phyloP scores from a whole-genome alignment of 2,113 vertebrate species.

The Petrocephalus zakoni region DNA sequence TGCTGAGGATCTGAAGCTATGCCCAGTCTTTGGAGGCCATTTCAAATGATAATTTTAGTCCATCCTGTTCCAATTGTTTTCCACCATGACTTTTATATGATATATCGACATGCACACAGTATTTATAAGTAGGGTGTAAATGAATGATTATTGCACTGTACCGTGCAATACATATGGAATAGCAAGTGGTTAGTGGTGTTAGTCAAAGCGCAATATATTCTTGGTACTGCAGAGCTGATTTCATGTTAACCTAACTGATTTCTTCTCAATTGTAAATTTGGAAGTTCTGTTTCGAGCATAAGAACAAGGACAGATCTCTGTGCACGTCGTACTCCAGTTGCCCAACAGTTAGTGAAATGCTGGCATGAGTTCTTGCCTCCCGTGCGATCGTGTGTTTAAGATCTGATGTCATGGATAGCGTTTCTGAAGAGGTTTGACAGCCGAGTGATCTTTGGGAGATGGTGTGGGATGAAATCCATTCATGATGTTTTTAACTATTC shows the following conservation, averaged over 20 bases:
- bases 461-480: conserved; percentile 35
- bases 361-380: not conserved
- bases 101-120: not conserved
- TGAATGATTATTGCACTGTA: not conserved
- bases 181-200: not conserved
- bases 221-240: not conserved
- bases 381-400: conserved; percentile 29
- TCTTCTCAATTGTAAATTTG: not conserved
- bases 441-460: not conserved
- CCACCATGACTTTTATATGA: not conserved
- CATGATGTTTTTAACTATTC: conserved; percentile 41
- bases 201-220: not conserved
- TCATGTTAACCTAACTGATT: not conserved
- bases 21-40: not conserved
- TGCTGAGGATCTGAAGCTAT: not conserved
- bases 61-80: not conserved
- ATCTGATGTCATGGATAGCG: conserved; percentile 24
- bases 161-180: conserved; percentile 20
- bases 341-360: not conserved
- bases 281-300: not conserved
- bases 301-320: not conserved
- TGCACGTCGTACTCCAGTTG: not conserved
- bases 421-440: conserved; percentile 28
- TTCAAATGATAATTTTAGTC: not conserved
- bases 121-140: not conserved